Evolutionary conservation across 2,113 vertebrate species (phyloP), one percentile per base, ranked within the genome.

Genomic region (Apteryx owenii): DNA sequence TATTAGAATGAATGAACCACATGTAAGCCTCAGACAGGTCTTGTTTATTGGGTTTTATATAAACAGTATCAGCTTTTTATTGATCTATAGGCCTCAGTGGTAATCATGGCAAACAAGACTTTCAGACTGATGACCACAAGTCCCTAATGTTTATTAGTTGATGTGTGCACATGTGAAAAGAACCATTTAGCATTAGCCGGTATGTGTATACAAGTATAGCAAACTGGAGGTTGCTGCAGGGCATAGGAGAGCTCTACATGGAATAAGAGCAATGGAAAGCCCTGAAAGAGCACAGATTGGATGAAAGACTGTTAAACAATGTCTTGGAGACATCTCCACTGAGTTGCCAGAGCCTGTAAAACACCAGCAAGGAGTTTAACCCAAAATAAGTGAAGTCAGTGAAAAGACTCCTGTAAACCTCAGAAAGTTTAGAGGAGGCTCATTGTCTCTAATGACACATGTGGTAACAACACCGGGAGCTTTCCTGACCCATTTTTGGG

Each of bases 1-100:
- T 97, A 97, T 97, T 97, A 95, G 94, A 91, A 98, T 78, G 93
- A 96, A 97, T 97, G 89, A 86, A 96, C 75, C 83, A 51, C 88
- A 97, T 94, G 93, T 89, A 96, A 96, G 92, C 68, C 77, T 90
- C 79, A 83, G 83, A 94, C 79, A 90, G 70, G 42, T n/a, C 88
- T 85, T 77, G 77, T 89, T 96, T 97, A 95, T 96, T 96, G 91
- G 66, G 75, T 93, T 94, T 97, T 85, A 94, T 94, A 94, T 89
- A 95, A 96, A 91, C 89, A 95, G 85, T 90, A 95, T 89, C 78
- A 96, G 94, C 73, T 87, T 96, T 97, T 91, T 80, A 94, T 97
- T 96, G 95, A 95, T 97, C 93, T 94, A 72, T 20, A 90, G 91
- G 80, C 56, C 81, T 96, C 88, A 71, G 65, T 29, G 78, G 72